Evolutionary conservation across 2,797 vertebrate species (phyloP), one percentile per base, ranked within the genome.

Genomic region (Amniataba percoides): DNA sequence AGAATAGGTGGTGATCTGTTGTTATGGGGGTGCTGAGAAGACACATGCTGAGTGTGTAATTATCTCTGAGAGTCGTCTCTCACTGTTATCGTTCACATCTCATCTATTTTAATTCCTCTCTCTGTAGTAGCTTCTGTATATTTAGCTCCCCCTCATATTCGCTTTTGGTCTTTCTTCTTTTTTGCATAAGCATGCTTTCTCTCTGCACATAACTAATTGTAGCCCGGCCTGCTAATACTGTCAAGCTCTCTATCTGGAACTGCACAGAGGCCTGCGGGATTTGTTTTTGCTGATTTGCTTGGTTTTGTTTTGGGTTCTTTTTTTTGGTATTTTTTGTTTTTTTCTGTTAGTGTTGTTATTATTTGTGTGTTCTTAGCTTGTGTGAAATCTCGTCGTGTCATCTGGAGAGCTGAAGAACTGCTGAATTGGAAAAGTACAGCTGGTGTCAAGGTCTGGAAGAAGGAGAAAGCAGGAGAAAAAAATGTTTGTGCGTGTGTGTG

Each of bases 391-490:
- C 13, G 12, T 40, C 3, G 12, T 77, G 80, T 87, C 76, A 87
- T 80, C 73, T 60, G 52, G 80, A 85, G 81, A 73, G 63, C 80
- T 88, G n/a, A 52, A 39, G 82, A 92, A 88, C 77, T 88, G 83
- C 81, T 92, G 84, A 88, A 68, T 86, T 78, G 78, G 82, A 92
- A 86, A 90, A 88, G 62, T 87, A 53, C 83, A 92, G 90, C 88
- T 86, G 88, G 88, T 84, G 82, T 90, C 71, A 80, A 71, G 79
- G 81, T 74, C 66, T 80, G 78, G 68, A 70, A 78, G 79, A 74
- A 71, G 62, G 59, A 68, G 78, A 72, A 75, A 84, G 27, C 11
- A 3, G 61, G 39, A 72, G 61, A 46, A 58, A 51, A 48, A 1
- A 61, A 27, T 68, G 34, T 43, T 67, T 31, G 31, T 57, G 45